Base-by-base conservation (phyloP, 2,113 vertebrate genomes). In the Galbula dea region DNA sequence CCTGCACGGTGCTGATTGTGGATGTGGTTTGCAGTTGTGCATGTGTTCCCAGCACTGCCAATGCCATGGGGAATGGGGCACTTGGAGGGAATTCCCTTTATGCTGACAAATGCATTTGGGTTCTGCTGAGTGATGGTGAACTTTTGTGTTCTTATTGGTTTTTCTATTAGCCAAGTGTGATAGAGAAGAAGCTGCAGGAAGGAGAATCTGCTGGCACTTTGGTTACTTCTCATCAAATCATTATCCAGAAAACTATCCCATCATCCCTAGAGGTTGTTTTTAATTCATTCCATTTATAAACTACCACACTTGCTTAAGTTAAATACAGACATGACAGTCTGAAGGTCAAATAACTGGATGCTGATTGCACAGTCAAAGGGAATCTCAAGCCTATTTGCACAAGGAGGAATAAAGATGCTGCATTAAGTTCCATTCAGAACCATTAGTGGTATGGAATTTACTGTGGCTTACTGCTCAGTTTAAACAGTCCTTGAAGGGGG, bases 181-280 rank as follows among this genome's bases (percentile, higher is more conserved):
- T 95, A 96, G 94, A 97, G 95, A 96, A 96, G 97, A 97, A 96
- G 94, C 94, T 95, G 23, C 94, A 95, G 92, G 96, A 97, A 95
- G 97, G 97, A 96, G 96, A 97, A 48, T 93, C 97, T 83, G 77
- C 95, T 84, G 96, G 90, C 93, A 96, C 96, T 94, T 75, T 96
- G 96, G 91, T 97, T 94, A 93, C 97, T 95, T 97, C 97, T 97
- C 97, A 86, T 95, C 97, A 98, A 95, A 96, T 98, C 94, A 97
- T 97, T 97, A 97, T 97, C 96, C 97, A 97, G 98, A 98, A 98
- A 98, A 98, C 82, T 96, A 83, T 97, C 52, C 97, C 97, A 74
- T 96, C 97, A 32, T 96, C 95, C 76, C 36, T 97, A 92, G 98
- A 98, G 97, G 97, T 98, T 98, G 95, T 94, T 97, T 94, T 96